Evolutionary conservation across 2,888 invertebrate species (phyloP).

Genomic region (Oscheius sp.): DNA sequence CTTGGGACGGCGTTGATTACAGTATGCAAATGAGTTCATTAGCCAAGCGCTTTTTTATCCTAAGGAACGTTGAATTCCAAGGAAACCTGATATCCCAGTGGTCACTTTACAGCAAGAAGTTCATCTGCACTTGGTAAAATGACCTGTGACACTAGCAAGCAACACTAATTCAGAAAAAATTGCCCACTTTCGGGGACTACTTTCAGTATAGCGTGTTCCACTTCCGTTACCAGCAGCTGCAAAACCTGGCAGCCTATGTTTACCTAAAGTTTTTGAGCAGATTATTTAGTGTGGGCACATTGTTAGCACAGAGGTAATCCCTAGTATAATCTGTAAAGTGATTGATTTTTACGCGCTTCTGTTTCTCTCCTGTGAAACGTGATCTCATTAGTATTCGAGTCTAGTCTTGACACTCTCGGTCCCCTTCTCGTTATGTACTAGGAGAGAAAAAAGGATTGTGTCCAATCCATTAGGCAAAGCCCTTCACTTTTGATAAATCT

Average conservation of each 20-base stretch:
- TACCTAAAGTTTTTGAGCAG: conserved; percentile 12
- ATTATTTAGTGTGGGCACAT: not conserved
- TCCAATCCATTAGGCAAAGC: too few species aligned
- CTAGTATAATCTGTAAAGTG: conserved; percentile 20
- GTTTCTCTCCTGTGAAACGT: conserved; percentile 15
- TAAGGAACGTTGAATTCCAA: not conserved
- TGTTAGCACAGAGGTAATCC: not conserved
- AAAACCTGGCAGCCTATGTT: conserved; percentile 8
- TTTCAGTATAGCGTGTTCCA: not conserved
- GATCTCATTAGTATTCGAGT: not conserved
- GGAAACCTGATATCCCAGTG: not conserved
- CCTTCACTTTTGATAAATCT: too few species aligned
- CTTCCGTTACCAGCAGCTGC: not conserved
- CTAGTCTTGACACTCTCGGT: too few species aligned
- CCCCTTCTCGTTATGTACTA: too few species aligned
- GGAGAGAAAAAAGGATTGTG: too few species aligned
- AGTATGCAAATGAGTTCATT: not conserved
- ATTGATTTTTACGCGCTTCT: conserved; percentile 20
- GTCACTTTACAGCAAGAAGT: conserved; percentile 2
- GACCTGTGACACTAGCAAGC: too few species aligned
- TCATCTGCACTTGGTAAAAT: not conserved
- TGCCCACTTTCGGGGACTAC: not conserved
- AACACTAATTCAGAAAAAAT: too few species aligned
- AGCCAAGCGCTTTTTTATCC: not conserved
- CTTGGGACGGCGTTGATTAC: not conserved